phyloP scores from a whole-genome alignment of 2,797 vertebrate species.

The Poeciliopsis infans region DNA sequence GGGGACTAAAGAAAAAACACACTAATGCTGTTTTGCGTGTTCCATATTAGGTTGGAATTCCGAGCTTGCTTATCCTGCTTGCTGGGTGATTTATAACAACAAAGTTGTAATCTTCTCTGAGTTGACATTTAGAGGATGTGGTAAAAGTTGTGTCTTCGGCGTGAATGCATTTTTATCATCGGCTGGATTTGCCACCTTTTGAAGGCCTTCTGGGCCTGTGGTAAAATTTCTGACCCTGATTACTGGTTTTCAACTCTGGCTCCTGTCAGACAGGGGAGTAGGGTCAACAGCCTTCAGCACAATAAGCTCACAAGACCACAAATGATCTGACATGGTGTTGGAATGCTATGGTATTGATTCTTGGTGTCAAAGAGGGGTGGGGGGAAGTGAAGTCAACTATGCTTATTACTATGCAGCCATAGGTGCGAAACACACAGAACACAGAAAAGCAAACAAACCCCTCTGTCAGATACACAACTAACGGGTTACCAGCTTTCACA shows the following conservation, averaged over 20 bases:
- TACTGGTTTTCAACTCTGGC: conserved; percentile 73
- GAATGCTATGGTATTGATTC: conserved; percentile 55
- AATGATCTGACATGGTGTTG: conserved; percentile 52
- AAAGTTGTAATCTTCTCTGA: conserved; percentile 56
- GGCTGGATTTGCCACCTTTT: conserved; percentile 69
- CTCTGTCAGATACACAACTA: conserved; percentile 46
- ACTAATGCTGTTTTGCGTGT: conserved; percentile 58
- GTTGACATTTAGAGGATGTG: conserved; percentile 76
- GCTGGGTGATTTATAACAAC: conserved; percentile 68
- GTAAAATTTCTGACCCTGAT: conserved; percentile 78
- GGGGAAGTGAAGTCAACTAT: no score
- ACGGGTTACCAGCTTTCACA: conserved; percentile 68
- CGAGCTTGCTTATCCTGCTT: conserved; percentile 51
- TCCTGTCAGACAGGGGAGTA: conserved; percentile 67
- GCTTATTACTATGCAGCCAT: conserved; percentile 2
- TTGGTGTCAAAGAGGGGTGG: not conserved
- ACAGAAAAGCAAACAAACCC: conserved; percentile 47
- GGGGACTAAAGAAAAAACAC: conserved; percentile 57
- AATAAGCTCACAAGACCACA: conserved; percentile 44
- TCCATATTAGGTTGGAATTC: conserved; percentile 64
- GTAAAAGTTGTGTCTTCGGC: conserved; percentile 69
- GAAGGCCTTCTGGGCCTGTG: conserved; percentile 71
- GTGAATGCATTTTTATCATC: conserved; percentile 71
- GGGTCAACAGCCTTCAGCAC: conserved; percentile 72
- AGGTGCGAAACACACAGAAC: conserved; percentile 39